Base-by-base conservation (phyloP, 2,888 invertebrate species). In the Drosophila atripex region DNA sequence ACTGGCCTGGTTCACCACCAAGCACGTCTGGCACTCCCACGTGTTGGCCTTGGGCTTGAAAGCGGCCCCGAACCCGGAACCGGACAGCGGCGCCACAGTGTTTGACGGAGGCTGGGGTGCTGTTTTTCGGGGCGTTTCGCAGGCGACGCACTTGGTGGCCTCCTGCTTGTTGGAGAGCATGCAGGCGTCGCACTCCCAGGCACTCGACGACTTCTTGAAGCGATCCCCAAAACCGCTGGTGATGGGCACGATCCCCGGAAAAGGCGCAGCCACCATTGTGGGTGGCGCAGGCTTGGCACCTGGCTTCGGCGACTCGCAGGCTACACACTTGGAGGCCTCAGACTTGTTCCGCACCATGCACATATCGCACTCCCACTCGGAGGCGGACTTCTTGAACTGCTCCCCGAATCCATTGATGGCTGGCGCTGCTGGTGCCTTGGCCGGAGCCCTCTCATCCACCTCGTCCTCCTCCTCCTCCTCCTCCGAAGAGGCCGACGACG, bases 121-220 rank as follows among this genome's bases (percentile, higher is more conserved):
- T 3, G 16, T 18, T 41, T 18, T 41, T 41, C 16, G 14, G 0
- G 92, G 83, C 9, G 92, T 91, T 69, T 92, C 90, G 85, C 95
- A 94, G 12, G 94, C 93, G 14, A 92, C 90, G 78, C 95, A 94
- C 25, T 90, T 90, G 1, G 73, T 79, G 4, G 80, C 88, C 14
- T 90, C 90, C 0, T 90, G 87, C 2, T 92, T 90, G 88, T 95
- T 95, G 49, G 92, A 91, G 14, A 95, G 90, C 90, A 94, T 92
- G 88, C 95, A 95, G 9, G 91, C 91, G 11, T 92, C 90, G 89
- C 96, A 96, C 76, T 94, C 94, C 95, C 95, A 95, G 11, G 93
- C 93, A 46, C 93, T 93, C 25, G 91, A 85, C 1, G 92, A 89
- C 56, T 92, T 92, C 79, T 94, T 94, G 74, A 94, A 94, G 72